These are phyloP conservation scores for Felis catus DNA, from an alignment of 2,113 vertebrate species.

Conservation along the genomic window DNA sequence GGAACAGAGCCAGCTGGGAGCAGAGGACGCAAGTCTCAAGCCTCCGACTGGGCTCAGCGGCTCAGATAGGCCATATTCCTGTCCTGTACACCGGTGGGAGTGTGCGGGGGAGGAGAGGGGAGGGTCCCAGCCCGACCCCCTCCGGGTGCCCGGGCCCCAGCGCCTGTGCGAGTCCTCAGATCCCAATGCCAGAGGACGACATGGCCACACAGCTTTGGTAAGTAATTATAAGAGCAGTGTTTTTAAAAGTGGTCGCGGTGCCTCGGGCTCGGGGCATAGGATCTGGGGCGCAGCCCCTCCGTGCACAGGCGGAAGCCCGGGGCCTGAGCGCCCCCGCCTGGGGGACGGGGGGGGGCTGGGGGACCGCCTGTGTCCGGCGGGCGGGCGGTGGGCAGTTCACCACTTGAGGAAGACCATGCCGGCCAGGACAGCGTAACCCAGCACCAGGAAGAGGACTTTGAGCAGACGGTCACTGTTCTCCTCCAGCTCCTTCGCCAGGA, in stretches of 20 bases:
- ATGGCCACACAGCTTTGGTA: slow-evolving; percentile 29
- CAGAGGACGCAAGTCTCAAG: not conserved
- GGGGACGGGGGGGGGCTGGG: not conserved
- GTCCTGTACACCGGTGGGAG: not conserved
- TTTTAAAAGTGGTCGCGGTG: not conserved
- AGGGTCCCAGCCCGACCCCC: not conserved
- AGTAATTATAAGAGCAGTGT: slow-evolving; percentile 10
- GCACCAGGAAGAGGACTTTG: slow-evolving; percentile 93
- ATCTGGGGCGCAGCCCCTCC: not conserved
- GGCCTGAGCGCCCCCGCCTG: not conserved
- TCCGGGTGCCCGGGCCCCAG: fast-evolving
- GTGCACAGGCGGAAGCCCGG: not conserved
- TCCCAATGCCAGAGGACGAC: not conserved
- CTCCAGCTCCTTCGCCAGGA: slow-evolving; percentile 93
- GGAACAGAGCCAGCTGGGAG: no score
- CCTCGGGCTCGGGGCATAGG: not conserved
- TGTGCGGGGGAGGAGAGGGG: fast-evolving
- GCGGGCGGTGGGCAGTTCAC: slow-evolving; percentile 62
- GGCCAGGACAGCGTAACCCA: slow-evolving; percentile 90
- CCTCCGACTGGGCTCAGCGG: not conserved
- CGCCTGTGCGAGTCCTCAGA: fast-evolving
- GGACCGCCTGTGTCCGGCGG: not conserved
- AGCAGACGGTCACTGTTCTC: slow-evolving; percentile 91
- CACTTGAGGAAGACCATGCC: slow-evolving; percentile 92
- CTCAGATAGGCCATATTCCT: not conserved